These are phyloP conservation scores for Nyctereutes procyonoides DNA, from an alignment of 2,113 vertebrate genomes.

Conservation along the genomic window DNA sequence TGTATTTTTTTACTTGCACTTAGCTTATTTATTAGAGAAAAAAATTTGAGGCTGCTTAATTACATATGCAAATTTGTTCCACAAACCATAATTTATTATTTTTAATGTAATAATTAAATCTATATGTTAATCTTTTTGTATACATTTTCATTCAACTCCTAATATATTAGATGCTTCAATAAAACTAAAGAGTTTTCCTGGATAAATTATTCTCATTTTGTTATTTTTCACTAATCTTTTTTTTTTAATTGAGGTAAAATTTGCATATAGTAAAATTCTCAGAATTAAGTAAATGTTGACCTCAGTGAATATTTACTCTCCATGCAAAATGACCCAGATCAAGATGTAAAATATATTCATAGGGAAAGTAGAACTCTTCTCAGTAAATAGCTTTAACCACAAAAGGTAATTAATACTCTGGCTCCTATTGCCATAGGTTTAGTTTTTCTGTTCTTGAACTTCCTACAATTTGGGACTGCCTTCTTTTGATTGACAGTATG, in stretches of 20 bases:
- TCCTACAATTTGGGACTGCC: background rate
- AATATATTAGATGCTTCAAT: background rate
- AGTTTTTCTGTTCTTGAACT: background rate
- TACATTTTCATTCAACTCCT: background rate
- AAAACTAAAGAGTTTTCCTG: background rate
- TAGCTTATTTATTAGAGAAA: background rate
- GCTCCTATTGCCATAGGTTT: background rate
- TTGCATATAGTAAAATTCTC: background rate
- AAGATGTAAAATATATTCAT: conserved; percentile 5
- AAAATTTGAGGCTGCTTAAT: background rate
- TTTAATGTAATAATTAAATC: background rate
- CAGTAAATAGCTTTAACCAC: background rate
- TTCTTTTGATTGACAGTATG: conserved; percentile 8
- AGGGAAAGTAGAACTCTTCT: background rate
- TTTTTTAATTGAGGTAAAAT: background rate
- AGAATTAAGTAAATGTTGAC: background rate
- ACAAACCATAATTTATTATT: background rate
- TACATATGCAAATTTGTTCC: background rate
- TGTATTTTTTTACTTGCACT: background rate
- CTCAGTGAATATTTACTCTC: background rate
- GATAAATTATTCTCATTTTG: background rate
- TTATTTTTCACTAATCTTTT: background rate
- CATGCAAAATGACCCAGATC: background rate
- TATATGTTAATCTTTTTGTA: background rate
- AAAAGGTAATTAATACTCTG: background rate